Evolutionary conservation across 2,113 vertebrate genomes (phyloP).

Genomic region (Cyphomyrus plagiostoma): DNA sequence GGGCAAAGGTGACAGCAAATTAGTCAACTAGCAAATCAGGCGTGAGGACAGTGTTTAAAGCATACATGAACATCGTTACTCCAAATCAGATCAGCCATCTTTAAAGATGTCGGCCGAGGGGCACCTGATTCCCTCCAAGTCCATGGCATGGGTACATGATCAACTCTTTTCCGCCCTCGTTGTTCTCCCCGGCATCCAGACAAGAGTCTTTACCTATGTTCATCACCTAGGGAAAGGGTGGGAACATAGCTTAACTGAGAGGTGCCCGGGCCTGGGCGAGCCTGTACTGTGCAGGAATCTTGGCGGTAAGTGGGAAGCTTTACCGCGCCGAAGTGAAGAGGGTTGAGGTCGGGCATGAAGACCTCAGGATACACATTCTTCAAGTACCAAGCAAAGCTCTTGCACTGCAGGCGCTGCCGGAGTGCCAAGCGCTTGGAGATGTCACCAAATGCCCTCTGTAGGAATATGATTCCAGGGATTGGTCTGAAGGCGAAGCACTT

Average conservation of each 20-base stretch:
- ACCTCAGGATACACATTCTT: slow-evolving; percentile 88
- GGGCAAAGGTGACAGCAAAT: neutral
- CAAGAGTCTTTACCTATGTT: slow-evolving; percentile 75
- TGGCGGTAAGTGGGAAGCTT: neutral
- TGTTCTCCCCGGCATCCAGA: slow-evolving; percentile 84
- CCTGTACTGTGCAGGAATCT: neutral
- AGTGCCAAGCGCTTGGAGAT: slow-evolving; percentile 80
- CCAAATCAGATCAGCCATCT: neutral
- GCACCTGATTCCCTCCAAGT: slow-evolving; percentile 92
- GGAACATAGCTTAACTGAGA: slow-evolving; percentile 39
- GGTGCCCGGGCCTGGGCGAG: slow-evolving; percentile 55
- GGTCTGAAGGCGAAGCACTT: neutral
- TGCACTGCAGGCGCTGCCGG: slow-evolving; percentile 78
- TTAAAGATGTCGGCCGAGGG: slow-evolving; percentile 21
- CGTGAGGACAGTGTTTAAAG: neutral
- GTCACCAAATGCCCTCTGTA: slow-evolving; percentile 81
- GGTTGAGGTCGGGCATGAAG: slow-evolving; percentile 89
- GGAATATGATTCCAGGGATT: slow-evolving; percentile 25
- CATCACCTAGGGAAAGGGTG: slow-evolving; percentile 69
- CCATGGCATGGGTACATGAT: slow-evolving; percentile 93
- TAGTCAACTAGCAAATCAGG: neutral
- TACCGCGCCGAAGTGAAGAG: slow-evolving; percentile 83
- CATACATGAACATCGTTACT: neutral
- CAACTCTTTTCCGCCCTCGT: slow-evolving; percentile 79
- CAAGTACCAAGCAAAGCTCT: slow-evolving; percentile 95